phyloP scores from a whole-genome alignment of 2,888 invertebrate genomes.

The Keiferia lycopersicella region DNA sequence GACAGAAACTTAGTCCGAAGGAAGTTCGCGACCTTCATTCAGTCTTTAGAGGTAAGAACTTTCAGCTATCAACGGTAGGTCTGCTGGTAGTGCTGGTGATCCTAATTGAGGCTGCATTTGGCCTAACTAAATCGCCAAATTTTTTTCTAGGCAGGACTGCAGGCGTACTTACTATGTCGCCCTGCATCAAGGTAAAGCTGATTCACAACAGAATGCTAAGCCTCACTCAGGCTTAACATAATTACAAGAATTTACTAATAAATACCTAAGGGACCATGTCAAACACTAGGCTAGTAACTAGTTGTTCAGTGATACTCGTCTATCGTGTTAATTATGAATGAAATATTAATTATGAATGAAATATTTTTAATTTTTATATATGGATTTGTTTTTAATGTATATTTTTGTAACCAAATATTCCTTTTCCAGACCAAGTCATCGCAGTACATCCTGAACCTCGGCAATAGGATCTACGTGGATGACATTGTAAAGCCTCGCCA shows the following conservation, averaged over 20 bases:
- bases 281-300: too few relatives aligned
- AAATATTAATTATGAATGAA: too few relatives aligned
- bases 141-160: too few relatives aligned
- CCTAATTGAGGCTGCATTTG: not conserved
- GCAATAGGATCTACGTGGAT: constrained; percentile 84
- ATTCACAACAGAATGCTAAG: too few relatives aligned
- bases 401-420: not conserved
- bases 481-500: constrained; percentile 77
- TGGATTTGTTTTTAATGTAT: not conserved
- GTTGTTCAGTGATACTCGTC: too few relatives aligned
- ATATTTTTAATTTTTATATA: too few relatives aligned
- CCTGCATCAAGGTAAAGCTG: too few relatives aligned
- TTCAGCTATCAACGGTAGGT: not conserved
- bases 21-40: constrained; percentile 77
- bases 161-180: not conserved
- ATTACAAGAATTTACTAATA: too few relatives aligned
- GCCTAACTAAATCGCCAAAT: not conserved
- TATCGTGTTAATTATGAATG: too few relatives aligned
- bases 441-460: constrained; percentile 83
- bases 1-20: constrained; percentile 67
- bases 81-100: not conserved
- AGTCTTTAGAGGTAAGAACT: constrained; percentile 73
- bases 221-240: too few relatives aligned
- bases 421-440: constrained; percentile 58
- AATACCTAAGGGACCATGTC: too few relatives aligned